Evolutionary conservation across 1,140 invertebrate species (phyloP).

Genomic region (Acromyrmex heyeri): DNA sequence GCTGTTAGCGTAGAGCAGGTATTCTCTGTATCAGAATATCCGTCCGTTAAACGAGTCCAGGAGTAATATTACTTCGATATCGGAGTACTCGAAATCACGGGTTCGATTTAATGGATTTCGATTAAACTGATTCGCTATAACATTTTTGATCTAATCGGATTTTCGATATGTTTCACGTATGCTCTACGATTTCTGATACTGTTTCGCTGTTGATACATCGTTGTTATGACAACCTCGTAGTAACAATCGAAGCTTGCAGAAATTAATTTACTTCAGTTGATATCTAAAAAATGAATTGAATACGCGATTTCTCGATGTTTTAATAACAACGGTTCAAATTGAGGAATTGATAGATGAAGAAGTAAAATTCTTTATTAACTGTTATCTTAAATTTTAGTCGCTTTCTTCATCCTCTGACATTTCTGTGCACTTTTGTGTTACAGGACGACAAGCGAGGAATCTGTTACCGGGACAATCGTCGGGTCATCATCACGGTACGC

Average conservation of each 20-base stretch:
- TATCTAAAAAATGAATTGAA: conserved; percentile 14
- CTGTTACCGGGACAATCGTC: conserved; percentile 76
- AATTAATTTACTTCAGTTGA: conserved; percentile 34
- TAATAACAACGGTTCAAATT: neutral
- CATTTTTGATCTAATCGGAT: conserved; percentile 54
- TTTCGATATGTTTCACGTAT: conserved; percentile 35
- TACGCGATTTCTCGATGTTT: conserved; percentile 9
- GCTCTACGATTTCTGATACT: conserved; percentile 19
- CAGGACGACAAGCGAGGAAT: conserved; percentile 81
- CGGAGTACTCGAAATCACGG: conserved; percentile 34
- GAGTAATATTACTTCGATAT: conserved; percentile 17
- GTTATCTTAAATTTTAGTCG: neutral
- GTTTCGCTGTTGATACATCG: conserved; percentile 8
- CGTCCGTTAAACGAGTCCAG: conserved; percentile 45
- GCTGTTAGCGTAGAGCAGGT: neutral
- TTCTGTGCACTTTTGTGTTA: conserved; percentile 8
- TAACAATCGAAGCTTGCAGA: neutral
- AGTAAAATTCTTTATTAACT: neutral
- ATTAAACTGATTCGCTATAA: conserved; percentile 55
- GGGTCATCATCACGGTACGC: conserved; percentile 77
- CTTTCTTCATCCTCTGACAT: conserved; percentile 23
- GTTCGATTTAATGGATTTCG: conserved; percentile 54
- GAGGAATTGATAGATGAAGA: neutral
- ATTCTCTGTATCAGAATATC: neutral
- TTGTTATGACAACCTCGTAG: conserved; percentile 20